Evolutionary conservation across 2,888 invertebrate species (phyloP).

Genomic region (Polyommatus icarus): DNA sequence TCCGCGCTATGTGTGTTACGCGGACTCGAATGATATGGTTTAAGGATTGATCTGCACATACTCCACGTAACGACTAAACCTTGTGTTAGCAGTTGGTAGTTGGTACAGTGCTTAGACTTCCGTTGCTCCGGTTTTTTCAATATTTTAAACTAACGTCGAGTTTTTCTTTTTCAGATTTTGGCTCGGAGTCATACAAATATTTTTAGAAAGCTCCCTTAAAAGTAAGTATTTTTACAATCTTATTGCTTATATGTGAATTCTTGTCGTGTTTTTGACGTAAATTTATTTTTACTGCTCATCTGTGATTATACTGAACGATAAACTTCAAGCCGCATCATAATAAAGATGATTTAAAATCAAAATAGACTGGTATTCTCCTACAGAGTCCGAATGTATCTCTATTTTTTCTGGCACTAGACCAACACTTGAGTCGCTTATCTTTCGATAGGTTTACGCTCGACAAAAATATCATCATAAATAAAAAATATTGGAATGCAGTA

Average conservation of each 20-base stretch:
- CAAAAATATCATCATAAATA: slow-evolving; percentile 32
- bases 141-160: slow-evolving; percentile 3
- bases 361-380: slow-evolving; percentile 59
- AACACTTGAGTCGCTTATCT: slow-evolving; percentile 70
- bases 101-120: background rate
- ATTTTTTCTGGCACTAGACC: slow-evolving; percentile 64
- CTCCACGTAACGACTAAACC: background rate
- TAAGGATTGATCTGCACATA: slow-evolving; percentile 50
- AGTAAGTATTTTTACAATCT: slow-evolving; percentile 53
- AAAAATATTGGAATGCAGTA: slow-evolving; percentile 30
- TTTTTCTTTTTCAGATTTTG: slow-evolving; percentile 67
- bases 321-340: slow-evolving; percentile 18
- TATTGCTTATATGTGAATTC: background rate
- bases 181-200: slow-evolving; percentile 75
- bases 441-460: slow-evolving; percentile 58
- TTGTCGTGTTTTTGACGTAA: background rate
- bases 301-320: background rate
- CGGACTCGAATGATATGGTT: slow-evolving; percentile 65
- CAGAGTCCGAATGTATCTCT: slow-evolving; percentile 54
- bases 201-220: slow-evolving; percentile 67
- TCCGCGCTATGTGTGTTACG: slow-evolving; percentile 61
- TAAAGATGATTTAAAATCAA: slow-evolving; percentile 26
- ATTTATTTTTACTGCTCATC: background rate
- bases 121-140: background rate
- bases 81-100: background rate